A percentile compares a stretch with the other conserved stretches of the same genome.
These are phyloP conservation scores for Pteropus alecto DNA, from an alignment of 2,113 vertebrate species.

Conservation along the genomic window DNA sequence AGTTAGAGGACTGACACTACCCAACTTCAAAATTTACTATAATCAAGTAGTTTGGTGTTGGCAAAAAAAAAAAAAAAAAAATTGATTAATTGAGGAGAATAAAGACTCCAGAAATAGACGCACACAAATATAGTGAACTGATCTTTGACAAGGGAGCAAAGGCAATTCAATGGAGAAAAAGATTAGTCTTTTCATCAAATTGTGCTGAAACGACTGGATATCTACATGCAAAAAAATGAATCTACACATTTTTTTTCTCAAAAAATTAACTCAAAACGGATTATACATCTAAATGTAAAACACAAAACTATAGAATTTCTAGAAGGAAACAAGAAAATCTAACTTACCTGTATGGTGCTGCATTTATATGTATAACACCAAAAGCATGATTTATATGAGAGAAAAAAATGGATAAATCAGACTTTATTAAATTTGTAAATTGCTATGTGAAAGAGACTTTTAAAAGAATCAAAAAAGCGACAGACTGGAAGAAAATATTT, in stretches of 20 bases:
- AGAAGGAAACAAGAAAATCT: neutral
- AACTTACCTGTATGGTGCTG: neutral
- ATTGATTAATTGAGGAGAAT: neutral
- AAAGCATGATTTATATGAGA: constrained; percentile 14
- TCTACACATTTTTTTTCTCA: neutral
- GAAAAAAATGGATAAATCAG: constrained; percentile 1
- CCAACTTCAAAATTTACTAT: neutral
- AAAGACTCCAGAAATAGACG: neutral
- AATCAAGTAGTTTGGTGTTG: neutral
- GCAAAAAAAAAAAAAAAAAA: neutral
- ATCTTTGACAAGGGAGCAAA: neutral
- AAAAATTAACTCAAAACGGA: constrained; percentile 27
- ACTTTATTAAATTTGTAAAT: constrained; percentile 34
- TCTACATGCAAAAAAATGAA: neutral
- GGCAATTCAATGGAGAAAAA: constrained; percentile 26
- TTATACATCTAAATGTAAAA: neutral
- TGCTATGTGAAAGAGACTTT: constrained; percentile 9
- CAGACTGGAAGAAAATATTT: constrained; percentile 21
- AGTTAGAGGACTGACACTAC: neutral
- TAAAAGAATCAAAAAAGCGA: neutral
- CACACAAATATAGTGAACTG: constrained; percentile 16
- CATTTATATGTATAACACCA: neutral
- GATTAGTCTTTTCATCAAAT: constrained; percentile 37
- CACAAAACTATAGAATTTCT: neutral
- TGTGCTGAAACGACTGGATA: neutral